These are phyloP conservation scores for Apostichopus parvimensis DNA, from an alignment of 35 echinoderm and acorn worm species.

Conservation along the genomic window DNA sequence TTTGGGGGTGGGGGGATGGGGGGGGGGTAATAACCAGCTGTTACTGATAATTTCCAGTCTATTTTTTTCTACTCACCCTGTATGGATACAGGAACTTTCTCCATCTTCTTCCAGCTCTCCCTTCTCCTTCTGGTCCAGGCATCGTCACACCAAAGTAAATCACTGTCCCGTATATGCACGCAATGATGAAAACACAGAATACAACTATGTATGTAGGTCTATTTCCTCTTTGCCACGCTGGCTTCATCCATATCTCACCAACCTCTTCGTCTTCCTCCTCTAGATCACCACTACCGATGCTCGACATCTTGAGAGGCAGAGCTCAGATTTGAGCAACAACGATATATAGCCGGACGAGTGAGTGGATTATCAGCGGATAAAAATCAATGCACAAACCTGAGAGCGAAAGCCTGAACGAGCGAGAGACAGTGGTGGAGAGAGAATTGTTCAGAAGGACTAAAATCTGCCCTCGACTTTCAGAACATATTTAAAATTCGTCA, in stretches of 20 bases:
- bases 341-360: too few relatives aligned
- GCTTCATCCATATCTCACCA: background rate
- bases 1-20: too few relatives aligned
- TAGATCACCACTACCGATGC: background rate
- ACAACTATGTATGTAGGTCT: background rate
- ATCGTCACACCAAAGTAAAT: constrained; percentile 9
- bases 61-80: background rate
- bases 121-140: constrained; percentile 14
- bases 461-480: too few relatives aligned
- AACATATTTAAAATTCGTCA: too few relatives aligned
- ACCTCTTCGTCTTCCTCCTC: constrained; percentile 4
- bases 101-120: background rate
- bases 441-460: too few relatives aligned
- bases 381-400: too few relatives aligned
- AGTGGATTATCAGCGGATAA: too few relatives aligned
- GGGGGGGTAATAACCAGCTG: too few relatives aligned
- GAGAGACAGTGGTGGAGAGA: too few relatives aligned
- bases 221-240: constrained; percentile 1
- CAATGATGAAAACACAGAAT: constrained; percentile 3
- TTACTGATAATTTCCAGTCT: too few relatives aligned
- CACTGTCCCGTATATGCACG: background rate
- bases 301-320: background rate
- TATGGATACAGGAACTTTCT: constrained; percentile 13
- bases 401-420: too few relatives aligned
- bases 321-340: background rate